A percentile compares a stretch with the other conserved stretches of the same genome.
Conservation (phyloP, 2,888 invertebrate species). For the Asteroscopus sphinx region DNA sequence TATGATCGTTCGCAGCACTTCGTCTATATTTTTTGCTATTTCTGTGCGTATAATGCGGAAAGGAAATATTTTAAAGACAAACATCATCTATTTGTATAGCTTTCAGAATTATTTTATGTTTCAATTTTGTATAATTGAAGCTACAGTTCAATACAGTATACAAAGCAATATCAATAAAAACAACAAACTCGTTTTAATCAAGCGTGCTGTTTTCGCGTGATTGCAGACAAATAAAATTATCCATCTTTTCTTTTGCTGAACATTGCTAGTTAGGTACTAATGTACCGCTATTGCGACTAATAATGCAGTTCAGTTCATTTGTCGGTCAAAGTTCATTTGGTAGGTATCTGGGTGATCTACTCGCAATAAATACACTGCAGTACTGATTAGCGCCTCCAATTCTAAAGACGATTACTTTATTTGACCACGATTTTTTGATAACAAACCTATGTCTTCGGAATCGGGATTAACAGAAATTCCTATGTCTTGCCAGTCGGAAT, state of each 20-base stretch:
- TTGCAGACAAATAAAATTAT: conserved; percentile 19
- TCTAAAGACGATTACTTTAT: conserved; percentile 15
- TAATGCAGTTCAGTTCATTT: conserved; percentile 69
- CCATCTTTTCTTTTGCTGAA: conserved; percentile 16
- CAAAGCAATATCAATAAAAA: conserved; percentile 38
- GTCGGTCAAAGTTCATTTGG: conserved; percentile 49
- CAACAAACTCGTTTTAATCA: conserved; percentile 12
- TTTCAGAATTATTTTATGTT: conserved; percentile 2
- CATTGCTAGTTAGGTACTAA: conserved; percentile 46
- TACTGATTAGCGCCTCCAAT: conserved; percentile 27
- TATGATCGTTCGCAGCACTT: too few species aligned
- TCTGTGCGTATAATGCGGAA: neutral
- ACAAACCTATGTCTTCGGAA: conserved; percentile 35
- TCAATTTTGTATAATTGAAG: conserved; percentile 13
- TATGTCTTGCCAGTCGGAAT: neutral
- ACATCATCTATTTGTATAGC: neutral
- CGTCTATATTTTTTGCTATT: too few species aligned
- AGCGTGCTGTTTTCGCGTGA: conserved; percentile 23
- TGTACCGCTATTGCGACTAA: conserved; percentile 55
- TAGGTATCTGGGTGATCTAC: conserved; percentile 33
- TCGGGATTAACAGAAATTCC: conserved; percentile 38
- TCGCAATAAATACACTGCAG: conserved; percentile 41
- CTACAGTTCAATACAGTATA: conserved; percentile 19
- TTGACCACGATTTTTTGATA: conserved; percentile 5
- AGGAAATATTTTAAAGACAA: neutral